phyloP scores from a whole-genome alignment of 2,888 invertebrate genomes.

The Polietes domitor region DNA sequence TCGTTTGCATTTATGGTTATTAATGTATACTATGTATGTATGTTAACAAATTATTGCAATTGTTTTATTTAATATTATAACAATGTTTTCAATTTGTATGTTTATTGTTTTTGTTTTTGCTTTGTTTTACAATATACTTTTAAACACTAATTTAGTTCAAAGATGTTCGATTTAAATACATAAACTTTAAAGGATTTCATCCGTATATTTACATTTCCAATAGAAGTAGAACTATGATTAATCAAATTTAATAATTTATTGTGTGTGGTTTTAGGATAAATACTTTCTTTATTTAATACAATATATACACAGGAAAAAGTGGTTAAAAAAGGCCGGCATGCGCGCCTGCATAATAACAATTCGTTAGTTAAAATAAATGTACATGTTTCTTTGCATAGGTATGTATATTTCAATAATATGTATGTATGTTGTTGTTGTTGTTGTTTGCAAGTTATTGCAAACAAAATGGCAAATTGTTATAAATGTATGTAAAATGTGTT shows the following conservation, averaged over 20 bases:
- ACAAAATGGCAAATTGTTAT: conserved; percentile 22
- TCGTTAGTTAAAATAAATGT: background rate
- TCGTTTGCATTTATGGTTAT: background rate
- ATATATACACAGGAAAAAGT: conserved; percentile 36
- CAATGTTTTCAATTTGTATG: conserved; percentile 19
- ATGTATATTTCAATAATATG: background rate
- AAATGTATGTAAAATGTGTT: too few species aligned
- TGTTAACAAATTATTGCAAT: conserved; percentile 32
- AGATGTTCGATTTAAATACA: background rate
- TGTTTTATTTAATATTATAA: conserved; percentile 33
- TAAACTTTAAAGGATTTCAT: conserved; percentile 34
- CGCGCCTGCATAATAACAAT: background rate
- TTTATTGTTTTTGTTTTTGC: background rate
- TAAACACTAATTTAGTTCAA: background rate
- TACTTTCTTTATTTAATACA: conserved; percentile 37
- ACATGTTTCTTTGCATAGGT: background rate
- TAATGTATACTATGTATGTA: conserved; percentile 22
- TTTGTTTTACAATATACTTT: background rate
- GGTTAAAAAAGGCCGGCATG: conserved; percentile 19
- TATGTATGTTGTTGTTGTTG: background rate
- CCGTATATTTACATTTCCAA: conserved; percentile 24
- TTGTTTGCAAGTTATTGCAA: conserved; percentile 2
- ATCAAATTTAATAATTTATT: conserved; percentile 22
- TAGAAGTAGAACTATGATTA: background rate
- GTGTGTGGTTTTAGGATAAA: background rate